A percentile compares a stretch with the other conserved stretches of the same genome.
Conservation (phyloP, 2,797 vertebrate species). For the Dicrostonyx torquatus region DNA sequence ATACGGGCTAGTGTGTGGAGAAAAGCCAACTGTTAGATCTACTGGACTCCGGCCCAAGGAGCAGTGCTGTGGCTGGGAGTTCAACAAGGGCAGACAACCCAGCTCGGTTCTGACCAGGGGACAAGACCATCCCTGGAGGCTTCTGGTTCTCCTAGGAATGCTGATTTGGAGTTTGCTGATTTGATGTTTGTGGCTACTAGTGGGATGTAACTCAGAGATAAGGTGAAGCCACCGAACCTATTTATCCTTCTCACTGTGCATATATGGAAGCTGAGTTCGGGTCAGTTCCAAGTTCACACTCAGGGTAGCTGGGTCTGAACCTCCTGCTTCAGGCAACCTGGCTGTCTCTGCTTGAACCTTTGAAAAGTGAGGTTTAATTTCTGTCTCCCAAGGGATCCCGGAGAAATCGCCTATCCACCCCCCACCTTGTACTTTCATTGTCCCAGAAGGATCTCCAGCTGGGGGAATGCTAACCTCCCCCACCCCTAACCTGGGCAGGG, state of each 20-base stretch:
- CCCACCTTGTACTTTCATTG: slow-evolving; percentile 52
- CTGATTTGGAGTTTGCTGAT: fast-evolving
- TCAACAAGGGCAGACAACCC: neutral
- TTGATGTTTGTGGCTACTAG: neutral
- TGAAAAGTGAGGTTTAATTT: slow-evolving; percentile 68
- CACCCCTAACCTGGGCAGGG: slow-evolving; percentile 66
- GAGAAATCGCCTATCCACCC: slow-evolving; percentile 64
- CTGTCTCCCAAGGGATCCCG: slow-evolving; percentile 38
- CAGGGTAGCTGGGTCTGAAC: neutral
- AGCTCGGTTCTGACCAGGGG: fast-evolving
- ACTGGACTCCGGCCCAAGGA: fast-evolving
- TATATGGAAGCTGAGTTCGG: neutral
- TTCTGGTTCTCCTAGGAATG: neutral
- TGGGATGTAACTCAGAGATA: fast-evolving
- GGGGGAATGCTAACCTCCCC: slow-evolving; percentile 63
- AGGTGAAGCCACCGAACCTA: fast-evolving
- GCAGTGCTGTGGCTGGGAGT: neutral
- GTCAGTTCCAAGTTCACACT: neutral
- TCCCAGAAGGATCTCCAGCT: slow-evolving; percentile 60
- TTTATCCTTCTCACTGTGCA: neutral
- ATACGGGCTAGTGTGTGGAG: neutral
- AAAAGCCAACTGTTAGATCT: neutral
- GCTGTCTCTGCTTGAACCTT: neutral
- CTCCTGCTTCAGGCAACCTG: neutral
- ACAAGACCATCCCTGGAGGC: neutral